phyloP scores from a whole-genome alignment of 2,888 invertebrate species.

The Cenopis cana region DNA sequence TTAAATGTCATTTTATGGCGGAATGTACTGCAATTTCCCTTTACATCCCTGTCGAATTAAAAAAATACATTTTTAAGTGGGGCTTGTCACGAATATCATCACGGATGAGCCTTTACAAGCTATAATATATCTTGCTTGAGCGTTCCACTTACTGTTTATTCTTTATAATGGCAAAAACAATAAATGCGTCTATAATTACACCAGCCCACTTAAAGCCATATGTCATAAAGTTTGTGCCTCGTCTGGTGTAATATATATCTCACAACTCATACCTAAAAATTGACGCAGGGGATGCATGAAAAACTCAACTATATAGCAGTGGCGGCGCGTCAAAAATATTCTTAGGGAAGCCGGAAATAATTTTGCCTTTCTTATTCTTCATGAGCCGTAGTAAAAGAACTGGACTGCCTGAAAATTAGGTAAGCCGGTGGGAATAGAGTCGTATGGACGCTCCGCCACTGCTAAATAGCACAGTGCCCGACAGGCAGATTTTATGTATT shows the following conservation, averaged over 20 bases:
- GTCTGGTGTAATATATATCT: background rate
- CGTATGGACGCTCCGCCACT: too few relatives aligned
- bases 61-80: background rate
- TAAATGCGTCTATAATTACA: background rate
- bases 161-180: conserved; percentile 3
- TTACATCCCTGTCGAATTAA: background rate
- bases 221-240: background rate
- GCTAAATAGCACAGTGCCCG: too few relatives aligned
- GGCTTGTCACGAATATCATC: background rate
- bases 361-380: too few relatives aligned
- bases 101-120: background rate
- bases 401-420: too few relatives aligned
- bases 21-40: background rate
- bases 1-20: background rate
- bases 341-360: too few relatives aligned
- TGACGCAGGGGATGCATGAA: background rate
- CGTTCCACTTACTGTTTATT: conserved; percentile 1
- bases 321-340: too few relatives aligned
- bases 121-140: conserved; percentile 2
- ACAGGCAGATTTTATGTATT: background rate
- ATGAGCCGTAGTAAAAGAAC: too few relatives aligned
- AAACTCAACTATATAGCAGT: too few relatives aligned
- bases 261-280: background rate
- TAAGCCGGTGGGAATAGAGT: too few relatives aligned
- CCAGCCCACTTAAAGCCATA: background rate